A percentile compares a stretch with the other conserved stretches of the same genome.
Evolutionary conservation across 2,113 vertebrate species (phyloP).

Genomic region (Damaliscus lunatus): DNA sequence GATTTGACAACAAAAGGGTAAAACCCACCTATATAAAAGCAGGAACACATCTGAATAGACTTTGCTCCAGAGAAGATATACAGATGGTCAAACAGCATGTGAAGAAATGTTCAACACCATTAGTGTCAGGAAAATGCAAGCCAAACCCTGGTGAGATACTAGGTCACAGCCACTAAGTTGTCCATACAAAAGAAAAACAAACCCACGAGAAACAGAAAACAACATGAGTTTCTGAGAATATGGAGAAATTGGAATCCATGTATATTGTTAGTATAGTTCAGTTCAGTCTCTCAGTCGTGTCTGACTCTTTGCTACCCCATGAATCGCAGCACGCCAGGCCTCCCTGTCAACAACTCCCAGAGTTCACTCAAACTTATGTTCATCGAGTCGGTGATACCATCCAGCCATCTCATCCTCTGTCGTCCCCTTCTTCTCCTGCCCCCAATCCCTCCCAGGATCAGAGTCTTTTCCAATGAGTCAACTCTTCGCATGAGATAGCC

Average conservation of each 20-base stretch:
- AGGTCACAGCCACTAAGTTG: neutral
- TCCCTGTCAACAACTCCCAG: too few relatives aligned
- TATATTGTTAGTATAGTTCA: too few relatives aligned
- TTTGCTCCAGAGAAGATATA: neutral
- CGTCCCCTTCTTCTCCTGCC: fast-evolving
- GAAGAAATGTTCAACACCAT: neutral
- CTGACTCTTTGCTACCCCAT: fast-evolving
- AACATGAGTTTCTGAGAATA: too few relatives aligned
- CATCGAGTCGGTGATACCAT: too few relatives aligned
- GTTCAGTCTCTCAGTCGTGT: too few relatives aligned
- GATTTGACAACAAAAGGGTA: neutral
- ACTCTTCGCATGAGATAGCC: fast-evolving
- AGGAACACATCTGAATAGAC: neutral
- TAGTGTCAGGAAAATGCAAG: neutral
- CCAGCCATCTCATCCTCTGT: too few relatives aligned
- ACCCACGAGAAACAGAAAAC: too few relatives aligned
- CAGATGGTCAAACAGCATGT: neutral
- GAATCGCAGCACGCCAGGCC: too few relatives aligned
- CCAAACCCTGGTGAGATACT: neutral
- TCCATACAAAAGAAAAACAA: neutral
- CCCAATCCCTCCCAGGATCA: too few relatives aligned
- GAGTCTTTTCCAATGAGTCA: too few relatives aligned
- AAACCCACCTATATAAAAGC: neutral
- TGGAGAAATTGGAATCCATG: too few relatives aligned
- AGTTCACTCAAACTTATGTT: fast-evolving